Evolutionary conservation across 2,797 vertebrate genomes (phyloP).

Genomic region (Chelidonichthys spinosus): DNA sequence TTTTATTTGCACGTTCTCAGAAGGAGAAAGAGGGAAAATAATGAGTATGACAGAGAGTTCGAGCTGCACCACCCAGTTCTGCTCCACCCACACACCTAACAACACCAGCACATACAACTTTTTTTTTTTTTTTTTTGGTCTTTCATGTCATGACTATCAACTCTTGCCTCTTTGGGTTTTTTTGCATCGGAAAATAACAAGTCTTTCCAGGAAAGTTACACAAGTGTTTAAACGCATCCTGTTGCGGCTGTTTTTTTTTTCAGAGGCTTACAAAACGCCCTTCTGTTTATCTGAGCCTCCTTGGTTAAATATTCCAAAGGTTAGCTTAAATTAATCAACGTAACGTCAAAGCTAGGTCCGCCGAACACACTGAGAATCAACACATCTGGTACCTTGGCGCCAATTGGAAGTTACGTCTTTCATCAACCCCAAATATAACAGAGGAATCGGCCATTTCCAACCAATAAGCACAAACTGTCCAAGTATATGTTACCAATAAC

Average conservation of each 20-base stretch:
- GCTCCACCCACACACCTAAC: slow-evolving; percentile 58
- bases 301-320: slow-evolving; percentile 1
- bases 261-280: background rate
- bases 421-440: background rate
- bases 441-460: background rate
- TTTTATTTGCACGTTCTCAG: slow-evolving; percentile 20
- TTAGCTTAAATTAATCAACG: too few relatives aligned
- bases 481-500: background rate
- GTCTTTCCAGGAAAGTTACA: slow-evolving; percentile 35
- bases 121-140: slow-evolving; percentile 3
- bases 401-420: background rate
- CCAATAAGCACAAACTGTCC: background rate
- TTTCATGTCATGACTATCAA: slow-evolving; percentile 14
- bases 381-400: background rate
- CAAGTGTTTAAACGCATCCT: slow-evolving; percentile 23
- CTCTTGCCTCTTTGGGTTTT: slow-evolving; percentile 28
- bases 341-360: background rate
- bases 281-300: background rate
- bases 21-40: slow-evolving; percentile 31
- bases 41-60: slow-evolving; percentile 62
- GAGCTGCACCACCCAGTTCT: slow-evolving; percentile 61
- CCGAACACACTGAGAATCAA: background rate
- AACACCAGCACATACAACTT: slow-evolving; percentile 27
- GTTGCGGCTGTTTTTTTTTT: slow-evolving; percentile 20
- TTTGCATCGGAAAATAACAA: slow-evolving; percentile 25